Percentiles rank a stretch among this genome's conserved stretches.
phyloP scores from a whole-genome alignment of 2,888 invertebrate species.

The Oeneis ivallda region DNA sequence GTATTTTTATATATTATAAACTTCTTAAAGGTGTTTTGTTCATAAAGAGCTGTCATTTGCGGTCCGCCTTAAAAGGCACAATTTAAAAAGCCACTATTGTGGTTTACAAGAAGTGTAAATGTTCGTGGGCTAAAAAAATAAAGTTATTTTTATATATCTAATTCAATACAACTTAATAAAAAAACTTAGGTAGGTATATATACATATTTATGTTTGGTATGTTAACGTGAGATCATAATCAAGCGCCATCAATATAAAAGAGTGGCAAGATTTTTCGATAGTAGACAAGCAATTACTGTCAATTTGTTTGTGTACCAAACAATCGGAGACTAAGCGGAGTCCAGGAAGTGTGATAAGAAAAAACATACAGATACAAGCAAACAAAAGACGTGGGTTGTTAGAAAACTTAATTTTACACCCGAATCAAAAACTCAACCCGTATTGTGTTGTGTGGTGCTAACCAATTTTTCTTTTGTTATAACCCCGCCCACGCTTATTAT shows the following conservation, averaged over 20 bases:
- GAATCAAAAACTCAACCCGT: slow-evolving; percentile 68
- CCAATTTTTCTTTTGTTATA: slow-evolving; percentile 75
- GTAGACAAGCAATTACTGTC: slow-evolving; percentile 43
- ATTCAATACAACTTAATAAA: no score
- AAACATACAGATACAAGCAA: slow-evolving; percentile 52
- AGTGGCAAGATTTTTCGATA: slow-evolving; percentile 6
- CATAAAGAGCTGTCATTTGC: no score
- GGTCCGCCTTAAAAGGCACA: no score
- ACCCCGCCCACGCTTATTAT: slow-evolving; percentile 78
- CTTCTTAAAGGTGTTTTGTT: no score
- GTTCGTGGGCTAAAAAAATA: no score
- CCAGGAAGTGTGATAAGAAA: slow-evolving; percentile 59
- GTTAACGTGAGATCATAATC: not conserved
- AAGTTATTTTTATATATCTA: no score
- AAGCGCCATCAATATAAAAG: slow-evolving; percentile 12
- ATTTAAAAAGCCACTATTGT: no score
- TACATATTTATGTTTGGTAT: not conserved
- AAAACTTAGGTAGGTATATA: no score
- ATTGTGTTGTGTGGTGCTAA: slow-evolving; percentile 75
- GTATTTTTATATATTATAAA: no score
- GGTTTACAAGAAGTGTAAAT: no score
- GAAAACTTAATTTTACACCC: slow-evolving; percentile 79
- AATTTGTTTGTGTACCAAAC: slow-evolving; percentile 64
- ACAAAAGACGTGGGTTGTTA: slow-evolving; percentile 66
- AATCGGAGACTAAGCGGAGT: slow-evolving; percentile 51